Evolutionary conservation across 2,113 vertebrate species (phyloP), one percentile per base, ranked within the genome.

Genomic region (Oncorhynchus mykiss): DNA sequence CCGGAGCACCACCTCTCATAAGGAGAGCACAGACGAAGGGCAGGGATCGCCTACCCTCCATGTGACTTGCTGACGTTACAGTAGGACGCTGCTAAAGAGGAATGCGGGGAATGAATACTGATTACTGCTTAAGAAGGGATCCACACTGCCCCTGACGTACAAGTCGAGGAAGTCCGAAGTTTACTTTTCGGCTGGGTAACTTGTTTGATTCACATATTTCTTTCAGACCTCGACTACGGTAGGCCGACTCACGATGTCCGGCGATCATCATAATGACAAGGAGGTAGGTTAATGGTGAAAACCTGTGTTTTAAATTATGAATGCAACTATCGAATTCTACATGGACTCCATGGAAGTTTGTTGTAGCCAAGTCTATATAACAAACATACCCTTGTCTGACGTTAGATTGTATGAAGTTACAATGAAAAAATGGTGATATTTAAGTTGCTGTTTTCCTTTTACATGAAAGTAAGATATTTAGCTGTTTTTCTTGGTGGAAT

Each of bases 31-130:
- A 45, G 39, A 11, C 1, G 39, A 3, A 25, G 14, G 7, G 20
- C 9, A 39, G 13, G 29, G 16, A 69, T 18, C 48, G 51, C 54
- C 75, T 49, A 45, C n/a, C 62, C 68, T 6, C 83, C 93, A 93
- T 78, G 92, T 93, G 93, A 92, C 88, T 7, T 60, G 14, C 25
- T 92, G 92, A 92, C 93, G 93, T 89, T 20, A 18, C 3, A 68
- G 25, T 24, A 49, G 27, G 72, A 25, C 82, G 72, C 34, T 74
- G n/a, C 84, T 89, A 82, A 89, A 91, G 76, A 74, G 79, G 81
- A 81, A 85, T 57, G 70, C 84, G 85, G 80, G 84, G 86, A 77
- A 80, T 34, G 82, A 82, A 78, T 72, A 74, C 73, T 5, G 51
- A 18, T 54, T 18, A 79, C 75, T 74, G 84, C 80, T 87, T 79